These are phyloP conservation scores for Seriola dumerili DNA, from an alignment of 2,113 vertebrate species.

Conservation along the genomic window DNA sequence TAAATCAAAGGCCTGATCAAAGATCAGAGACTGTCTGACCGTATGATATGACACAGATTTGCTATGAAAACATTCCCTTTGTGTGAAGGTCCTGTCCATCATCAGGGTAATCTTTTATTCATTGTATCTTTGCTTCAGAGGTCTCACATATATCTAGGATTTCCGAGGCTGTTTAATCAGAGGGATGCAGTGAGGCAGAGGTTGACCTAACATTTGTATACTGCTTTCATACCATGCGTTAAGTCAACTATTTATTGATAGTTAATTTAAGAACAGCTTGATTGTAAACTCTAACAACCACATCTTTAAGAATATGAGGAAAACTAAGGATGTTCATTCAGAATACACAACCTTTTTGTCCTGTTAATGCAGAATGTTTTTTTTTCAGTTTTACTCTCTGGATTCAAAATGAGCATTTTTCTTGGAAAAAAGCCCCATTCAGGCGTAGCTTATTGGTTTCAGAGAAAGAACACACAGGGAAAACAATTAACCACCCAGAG, in stretches of 20 bases:
- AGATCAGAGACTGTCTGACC: slow-evolving; percentile 9
- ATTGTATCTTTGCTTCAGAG: slow-evolving; percentile 57
- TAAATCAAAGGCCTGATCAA: slow-evolving; percentile 34
- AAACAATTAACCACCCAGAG: slow-evolving; percentile 13
- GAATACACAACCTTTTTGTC: neutral
- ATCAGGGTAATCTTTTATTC: slow-evolving; percentile 70
- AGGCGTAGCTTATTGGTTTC: neutral
- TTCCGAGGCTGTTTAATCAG: slow-evolving; percentile 34
- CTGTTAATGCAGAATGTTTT: neutral
- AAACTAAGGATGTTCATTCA: neutral
- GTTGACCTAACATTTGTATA: slow-evolving; percentile 24
- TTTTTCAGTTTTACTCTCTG: neutral
- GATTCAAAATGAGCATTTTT: neutral
- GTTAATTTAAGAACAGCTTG: neutral
- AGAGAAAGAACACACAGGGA: neutral
- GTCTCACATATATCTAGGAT: slow-evolving; percentile 13
- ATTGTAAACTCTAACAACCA: neutral
- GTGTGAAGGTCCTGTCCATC: slow-evolving; percentile 52
- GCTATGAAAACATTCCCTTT: slow-evolving; percentile 53
- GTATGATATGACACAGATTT: slow-evolving; percentile 36
- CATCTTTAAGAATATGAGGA: neutral
- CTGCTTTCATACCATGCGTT: neutral
- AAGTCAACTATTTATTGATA: slow-evolving; percentile 25
- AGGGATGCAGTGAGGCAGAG: slow-evolving; percentile 30
- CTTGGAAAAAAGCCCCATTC: neutral